Conservation (phyloP, 2,113 vertebrate species). For the Oreochromis tanganicae region DNA sequence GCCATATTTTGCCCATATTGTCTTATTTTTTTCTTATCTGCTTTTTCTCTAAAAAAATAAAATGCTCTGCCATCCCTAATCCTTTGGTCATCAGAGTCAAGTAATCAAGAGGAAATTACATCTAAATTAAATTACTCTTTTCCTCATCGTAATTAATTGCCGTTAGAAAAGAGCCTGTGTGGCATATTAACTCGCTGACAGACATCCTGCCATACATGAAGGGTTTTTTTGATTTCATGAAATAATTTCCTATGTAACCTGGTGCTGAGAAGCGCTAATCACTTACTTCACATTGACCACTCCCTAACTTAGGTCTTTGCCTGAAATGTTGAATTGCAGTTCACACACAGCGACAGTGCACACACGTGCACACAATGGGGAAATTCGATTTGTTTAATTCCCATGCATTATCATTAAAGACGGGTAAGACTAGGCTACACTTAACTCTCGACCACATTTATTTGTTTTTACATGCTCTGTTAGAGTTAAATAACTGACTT, state of each 20-base stretch:
- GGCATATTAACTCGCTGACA: conserved; percentile 39
- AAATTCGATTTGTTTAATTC: conserved; percentile 15
- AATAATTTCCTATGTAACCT: conserved; percentile 31
- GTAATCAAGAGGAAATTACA: conserved; percentile 53
- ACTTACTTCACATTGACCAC: neutral
- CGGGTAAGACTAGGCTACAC: neutral
- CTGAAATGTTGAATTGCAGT: neutral
- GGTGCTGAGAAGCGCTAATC: conserved; percentile 8
- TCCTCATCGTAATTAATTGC: conserved; percentile 48
- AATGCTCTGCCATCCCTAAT: neutral
- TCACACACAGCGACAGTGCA: neutral
- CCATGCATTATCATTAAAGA: conserved; percentile 4
- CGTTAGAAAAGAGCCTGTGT: conserved; percentile 27
- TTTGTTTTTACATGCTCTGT: neutral
- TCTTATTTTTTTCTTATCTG: neutral
- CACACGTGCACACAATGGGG: neutral
- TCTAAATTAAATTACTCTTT: conserved; percentile 51
- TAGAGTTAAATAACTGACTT: neutral
- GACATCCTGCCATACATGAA: conserved; percentile 48
- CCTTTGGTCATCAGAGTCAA: neutral
- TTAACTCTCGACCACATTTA: neutral
- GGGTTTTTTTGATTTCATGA: conserved; percentile 3
- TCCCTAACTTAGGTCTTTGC: neutral
- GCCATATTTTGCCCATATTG: neutral
- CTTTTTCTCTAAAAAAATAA: neutral